phyloP scores from a whole-genome alignment of 2,888 invertebrate species.

The Nephrotoma guestfalica region DNA sequence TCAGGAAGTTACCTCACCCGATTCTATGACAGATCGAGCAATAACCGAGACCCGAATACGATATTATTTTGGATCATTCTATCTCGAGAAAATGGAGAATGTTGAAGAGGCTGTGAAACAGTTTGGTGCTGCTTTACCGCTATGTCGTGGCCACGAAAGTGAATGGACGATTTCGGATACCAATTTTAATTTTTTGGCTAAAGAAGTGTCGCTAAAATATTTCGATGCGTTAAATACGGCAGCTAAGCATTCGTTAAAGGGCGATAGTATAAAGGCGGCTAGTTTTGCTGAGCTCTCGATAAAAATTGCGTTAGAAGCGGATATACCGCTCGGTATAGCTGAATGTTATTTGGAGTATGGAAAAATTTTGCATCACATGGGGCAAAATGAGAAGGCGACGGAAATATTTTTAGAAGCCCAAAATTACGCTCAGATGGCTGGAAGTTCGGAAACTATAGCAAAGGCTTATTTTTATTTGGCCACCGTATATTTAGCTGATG shows the following conservation, averaged over 20 bases:
- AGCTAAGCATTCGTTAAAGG: background rate
- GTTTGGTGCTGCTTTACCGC: background rate
- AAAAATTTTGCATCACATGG: background rate
- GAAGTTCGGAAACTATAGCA: conserved; percentile 4
- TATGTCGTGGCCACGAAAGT: background rate
- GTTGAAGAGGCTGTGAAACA: background rate
- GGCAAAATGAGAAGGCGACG: conserved; percentile 6
- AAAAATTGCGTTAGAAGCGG: conserved; percentile 7
- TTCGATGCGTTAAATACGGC: background rate
- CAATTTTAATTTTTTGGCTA: background rate
- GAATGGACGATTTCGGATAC: background rate
- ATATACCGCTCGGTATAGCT: conserved; percentile 2
- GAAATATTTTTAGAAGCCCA: conserved; percentile 2
- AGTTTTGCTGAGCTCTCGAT: conserved; percentile 4
- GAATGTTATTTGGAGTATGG: conserved; percentile 7
- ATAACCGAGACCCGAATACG: conserved; percentile 9
- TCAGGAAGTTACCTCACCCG: background rate
- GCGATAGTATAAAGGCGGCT: background rate
- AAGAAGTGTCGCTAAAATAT: background rate
- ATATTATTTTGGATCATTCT: conserved; percentile 8
- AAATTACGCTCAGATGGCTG: background rate
- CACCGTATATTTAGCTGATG: background rate
- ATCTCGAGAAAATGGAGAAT: conserved; percentile 4
- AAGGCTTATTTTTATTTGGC: conserved; percentile 5
- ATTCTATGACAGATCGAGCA: background rate